These are phyloP conservation scores for Darevskia mixta DNA, from an alignment of 2,797 vertebrate genomes.

Conservation along the genomic window DNA sequence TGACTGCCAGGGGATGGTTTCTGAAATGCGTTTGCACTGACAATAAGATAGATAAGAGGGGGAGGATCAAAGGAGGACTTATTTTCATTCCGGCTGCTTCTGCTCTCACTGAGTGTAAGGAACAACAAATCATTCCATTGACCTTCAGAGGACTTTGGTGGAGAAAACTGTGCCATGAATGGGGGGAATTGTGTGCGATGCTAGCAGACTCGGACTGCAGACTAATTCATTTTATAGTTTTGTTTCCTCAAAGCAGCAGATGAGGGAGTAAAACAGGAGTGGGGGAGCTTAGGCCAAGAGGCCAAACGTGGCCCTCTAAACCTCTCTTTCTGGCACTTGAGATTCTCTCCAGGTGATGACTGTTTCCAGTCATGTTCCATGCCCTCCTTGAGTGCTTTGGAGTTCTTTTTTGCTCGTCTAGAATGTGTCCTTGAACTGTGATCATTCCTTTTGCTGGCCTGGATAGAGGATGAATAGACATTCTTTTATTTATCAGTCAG, in stretches of 20 bases:
- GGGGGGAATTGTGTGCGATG: no score
- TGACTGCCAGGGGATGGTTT: not conserved
- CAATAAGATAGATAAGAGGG: not conserved
- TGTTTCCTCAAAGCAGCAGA: not conserved
- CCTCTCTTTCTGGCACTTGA: no score
- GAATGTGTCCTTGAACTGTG: no score
- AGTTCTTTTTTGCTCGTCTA: no score
- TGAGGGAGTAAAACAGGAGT: not conserved
- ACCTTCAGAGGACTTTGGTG: not conserved
- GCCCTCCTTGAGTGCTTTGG: no score
- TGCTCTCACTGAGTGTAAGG: not conserved
- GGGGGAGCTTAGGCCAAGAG: no score
- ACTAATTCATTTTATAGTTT: not conserved
- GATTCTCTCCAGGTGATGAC: no score
- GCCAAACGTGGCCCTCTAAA: no score
- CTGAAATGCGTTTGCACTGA: not conserved
- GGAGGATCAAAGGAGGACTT: not conserved
- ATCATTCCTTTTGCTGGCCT: no score
- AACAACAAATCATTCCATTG: not conserved
- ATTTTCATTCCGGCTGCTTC: not conserved
- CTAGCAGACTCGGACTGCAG: not conserved
- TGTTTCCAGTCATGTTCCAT: no score
- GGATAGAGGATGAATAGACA: no score
- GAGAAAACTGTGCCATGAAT: not conserved
- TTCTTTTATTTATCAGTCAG: no score